A percentile compares a stretch with the other conserved stretches of the same genome.
Conservation (phyloP, 2,888 invertebrate genomes). For the Spilarctia lutea region DNA sequence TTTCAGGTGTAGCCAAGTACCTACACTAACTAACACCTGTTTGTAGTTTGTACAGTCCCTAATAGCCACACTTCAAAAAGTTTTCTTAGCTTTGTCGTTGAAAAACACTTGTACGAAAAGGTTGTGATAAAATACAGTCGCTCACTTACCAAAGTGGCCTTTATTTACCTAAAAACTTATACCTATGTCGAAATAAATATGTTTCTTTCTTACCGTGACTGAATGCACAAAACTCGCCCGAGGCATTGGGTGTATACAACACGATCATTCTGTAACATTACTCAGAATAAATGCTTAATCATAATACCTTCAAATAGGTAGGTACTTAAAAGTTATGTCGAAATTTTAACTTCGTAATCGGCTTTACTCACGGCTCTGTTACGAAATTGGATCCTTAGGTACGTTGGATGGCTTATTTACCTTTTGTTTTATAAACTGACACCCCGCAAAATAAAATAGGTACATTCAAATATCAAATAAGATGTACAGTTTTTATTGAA, state of each 20-base stretch:
- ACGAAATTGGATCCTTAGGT: background rate
- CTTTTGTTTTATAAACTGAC: background rate
- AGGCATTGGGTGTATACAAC: constrained; percentile 9
- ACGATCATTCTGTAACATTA: constrained; percentile 5
- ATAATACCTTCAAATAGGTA: background rate
- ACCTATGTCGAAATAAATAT: constrained; percentile 7
- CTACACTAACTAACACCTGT: constrained; percentile 58
- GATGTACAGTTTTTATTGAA: background rate
- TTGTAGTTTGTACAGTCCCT: constrained; percentile 46
- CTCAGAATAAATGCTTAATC: constrained; percentile 9
- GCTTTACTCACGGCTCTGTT: background rate
- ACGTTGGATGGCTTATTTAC: background rate
- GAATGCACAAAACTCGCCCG: background rate
- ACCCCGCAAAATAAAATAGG: background rate
- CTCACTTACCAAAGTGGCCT: background rate
- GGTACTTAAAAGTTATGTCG: background rate
- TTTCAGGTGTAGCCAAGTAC: constrained; percentile 62
- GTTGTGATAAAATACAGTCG: constrained; percentile 6
- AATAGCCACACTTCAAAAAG: constrained; percentile 1
- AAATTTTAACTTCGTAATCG: constrained; percentile 4
- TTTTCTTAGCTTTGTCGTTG: background rate
- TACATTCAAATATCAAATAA: background rate
- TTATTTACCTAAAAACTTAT: background rate
- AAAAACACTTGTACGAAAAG: background rate
- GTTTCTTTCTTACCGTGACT: constrained; percentile 1